Percentiles rank a stretch among this genome's conserved stretches.
phyloP scores from a whole-genome alignment of 2,113 vertebrate species.

The Rousettus leschenaultii region DNA sequence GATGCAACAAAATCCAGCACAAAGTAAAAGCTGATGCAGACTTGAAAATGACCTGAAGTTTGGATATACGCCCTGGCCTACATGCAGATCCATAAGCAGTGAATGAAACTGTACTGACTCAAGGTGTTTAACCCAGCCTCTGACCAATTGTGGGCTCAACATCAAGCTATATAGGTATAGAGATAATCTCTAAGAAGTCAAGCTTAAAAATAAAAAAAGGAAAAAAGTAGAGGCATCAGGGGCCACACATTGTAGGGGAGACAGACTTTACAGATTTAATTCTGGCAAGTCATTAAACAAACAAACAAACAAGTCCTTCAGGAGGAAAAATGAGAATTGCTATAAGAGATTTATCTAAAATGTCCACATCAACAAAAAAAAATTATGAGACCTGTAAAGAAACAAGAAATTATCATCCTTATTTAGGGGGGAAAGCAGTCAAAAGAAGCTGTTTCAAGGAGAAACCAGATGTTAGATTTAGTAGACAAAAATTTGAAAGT shows the following conservation, averaged over 20 bases:
- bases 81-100: neutral
- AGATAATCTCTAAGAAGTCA: neutral
- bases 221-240: neutral
- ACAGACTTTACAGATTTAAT: neutral
- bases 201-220: conserved; percentile 27
- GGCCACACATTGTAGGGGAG: neutral
- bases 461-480: neutral
- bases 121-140: neutral
- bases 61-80: neutral
- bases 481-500: neutral
- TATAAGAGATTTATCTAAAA: neutral
- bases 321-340: neutral
- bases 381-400: neutral
- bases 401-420: neutral
- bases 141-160: neutral
- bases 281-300: neutral
- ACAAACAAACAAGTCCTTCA: neutral
- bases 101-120: neutral
- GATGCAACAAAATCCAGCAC: neutral
- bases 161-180: neutral
- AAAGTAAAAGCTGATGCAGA: neutral
- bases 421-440: neutral
- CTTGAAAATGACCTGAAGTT: neutral
- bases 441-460: neutral
- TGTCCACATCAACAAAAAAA: neutral